Evolutionary conservation across 2,888 invertebrate species (phyloP).

Genomic region (Patella pellucida): DNA sequence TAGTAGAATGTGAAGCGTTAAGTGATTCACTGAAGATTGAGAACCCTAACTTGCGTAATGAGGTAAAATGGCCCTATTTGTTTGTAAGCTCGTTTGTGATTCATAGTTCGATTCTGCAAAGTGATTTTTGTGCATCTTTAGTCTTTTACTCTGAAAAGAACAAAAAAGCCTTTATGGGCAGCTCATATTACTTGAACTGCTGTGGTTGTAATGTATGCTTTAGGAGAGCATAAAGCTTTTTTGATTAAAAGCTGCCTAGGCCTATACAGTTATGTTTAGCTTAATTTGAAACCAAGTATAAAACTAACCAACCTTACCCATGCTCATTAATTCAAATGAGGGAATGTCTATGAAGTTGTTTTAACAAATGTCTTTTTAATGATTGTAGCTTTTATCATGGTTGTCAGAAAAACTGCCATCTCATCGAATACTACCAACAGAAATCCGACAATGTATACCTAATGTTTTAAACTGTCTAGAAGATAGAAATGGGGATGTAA

Average conservation of each 20-base stretch:
- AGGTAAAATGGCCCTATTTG: constrained; percentile 71
- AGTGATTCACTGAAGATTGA: constrained; percentile 86
- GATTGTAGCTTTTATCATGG: constrained; percentile 82
- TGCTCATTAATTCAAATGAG: no score
- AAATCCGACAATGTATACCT: constrained; percentile 83
- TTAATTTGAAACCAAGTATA: no score
- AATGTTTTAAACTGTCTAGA: constrained; percentile 86
- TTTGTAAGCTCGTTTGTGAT: background rate
- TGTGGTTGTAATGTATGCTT: background rate
- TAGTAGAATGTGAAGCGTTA: constrained; percentile 88
- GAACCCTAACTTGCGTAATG: constrained; percentile 84
- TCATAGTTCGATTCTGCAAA: no score
- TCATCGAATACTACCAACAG: constrained; percentile 75
- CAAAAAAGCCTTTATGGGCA: background rate
- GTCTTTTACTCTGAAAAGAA: background rate
- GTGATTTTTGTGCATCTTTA: background rate
- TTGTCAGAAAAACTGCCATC: constrained; percentile 83
- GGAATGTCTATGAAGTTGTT: no score
- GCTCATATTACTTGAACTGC: background rate
- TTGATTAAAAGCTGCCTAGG: no score
- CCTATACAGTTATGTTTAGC: no score
- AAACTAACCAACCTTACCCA: no score
- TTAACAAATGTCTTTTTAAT: no score
- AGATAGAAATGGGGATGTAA: constrained; percentile 91
- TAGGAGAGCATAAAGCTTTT: no score